Percentiles rank a stretch among this genome's conserved stretches.
Conservation (phyloP, 2,797 vertebrate species). For the Scyliorhinus canicula region DNA sequence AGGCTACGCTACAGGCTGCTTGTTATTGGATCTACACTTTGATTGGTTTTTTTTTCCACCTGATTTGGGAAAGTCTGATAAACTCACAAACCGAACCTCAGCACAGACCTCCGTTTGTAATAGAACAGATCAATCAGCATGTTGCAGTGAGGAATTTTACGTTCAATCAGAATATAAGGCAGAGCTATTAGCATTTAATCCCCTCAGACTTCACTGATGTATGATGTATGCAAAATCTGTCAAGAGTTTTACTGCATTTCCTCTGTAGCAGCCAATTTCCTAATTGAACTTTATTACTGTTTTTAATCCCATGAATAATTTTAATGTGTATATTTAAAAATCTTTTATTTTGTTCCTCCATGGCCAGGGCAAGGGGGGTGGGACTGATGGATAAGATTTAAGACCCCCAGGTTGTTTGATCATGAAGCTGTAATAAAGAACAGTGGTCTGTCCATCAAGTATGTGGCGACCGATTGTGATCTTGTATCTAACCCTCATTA, state of each 20-base stretch:
- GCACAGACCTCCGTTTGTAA: background rate
- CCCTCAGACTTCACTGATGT: background rate
- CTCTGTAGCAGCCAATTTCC: background rate
- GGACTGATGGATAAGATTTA: background rate
- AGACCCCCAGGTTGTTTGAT: constrained; percentile 6
- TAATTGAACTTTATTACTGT: constrained; percentile 21
- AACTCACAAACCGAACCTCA: background rate
- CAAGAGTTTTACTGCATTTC: constrained; percentile 37
- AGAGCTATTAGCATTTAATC: constrained; percentile 27
- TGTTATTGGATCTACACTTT: background rate
- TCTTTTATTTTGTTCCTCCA: background rate
- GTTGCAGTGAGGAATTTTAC: constrained; percentile 3
- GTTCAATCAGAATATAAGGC: constrained; percentile 16
- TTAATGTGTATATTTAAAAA: background rate
- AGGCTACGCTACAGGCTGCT: background rate
- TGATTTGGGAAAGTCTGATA: background rate
- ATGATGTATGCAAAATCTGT: constrained; percentile 4
- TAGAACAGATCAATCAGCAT: background rate
- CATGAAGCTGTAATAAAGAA: background rate
- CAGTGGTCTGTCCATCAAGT: background rate
- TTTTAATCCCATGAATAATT: constrained; percentile 36
- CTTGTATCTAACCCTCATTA: constrained; percentile 3
- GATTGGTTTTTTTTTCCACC: background rate
- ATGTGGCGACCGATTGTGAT: background rate
- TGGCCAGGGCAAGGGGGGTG: background rate